Percentiles rank a stretch among this genome's conserved stretches.
These are phyloP conservation scores for Sigmodon hispidus DNA, from an alignment of 2,113 vertebrate genomes.

Conservation along the genomic window DNA sequence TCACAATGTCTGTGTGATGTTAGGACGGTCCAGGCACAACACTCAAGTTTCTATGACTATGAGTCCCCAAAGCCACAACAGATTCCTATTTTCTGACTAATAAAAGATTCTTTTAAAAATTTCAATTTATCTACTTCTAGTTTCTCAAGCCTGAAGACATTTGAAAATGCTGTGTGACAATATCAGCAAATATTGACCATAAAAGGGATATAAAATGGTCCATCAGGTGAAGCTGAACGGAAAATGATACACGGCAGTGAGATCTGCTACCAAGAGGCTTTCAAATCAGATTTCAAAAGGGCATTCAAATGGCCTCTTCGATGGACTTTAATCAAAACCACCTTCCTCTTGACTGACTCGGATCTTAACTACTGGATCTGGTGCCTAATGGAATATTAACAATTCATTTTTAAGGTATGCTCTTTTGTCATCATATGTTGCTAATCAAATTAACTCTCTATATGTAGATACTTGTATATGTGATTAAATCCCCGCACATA, in stretches of 20 bases:
- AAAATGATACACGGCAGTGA: constrained; percentile 8
- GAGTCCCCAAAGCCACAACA: constrained; percentile 30
- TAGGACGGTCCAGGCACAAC: neutral
- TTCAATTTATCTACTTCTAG: constrained; percentile 34
- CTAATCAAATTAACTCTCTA: constrained; percentile 33
- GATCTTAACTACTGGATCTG: neutral
- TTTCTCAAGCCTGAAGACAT: constrained; percentile 13
- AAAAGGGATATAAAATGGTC: constrained; percentile 12
- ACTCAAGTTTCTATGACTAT: neutral
- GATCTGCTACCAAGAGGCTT: constrained; percentile 32
- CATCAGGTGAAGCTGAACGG: neutral
- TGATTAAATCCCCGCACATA: neutral
- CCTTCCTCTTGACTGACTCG: neutral
- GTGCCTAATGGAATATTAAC: constrained; percentile 29
- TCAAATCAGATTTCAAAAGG: constrained; percentile 42
- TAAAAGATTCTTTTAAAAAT: neutral
- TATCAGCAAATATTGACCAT: neutral
- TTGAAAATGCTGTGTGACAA: constrained; percentile 38
- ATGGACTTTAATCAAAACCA: constrained; percentile 45
- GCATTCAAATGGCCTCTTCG: constrained; percentile 7
- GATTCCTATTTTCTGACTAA: constrained; percentile 16
- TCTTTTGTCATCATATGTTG: neutral
- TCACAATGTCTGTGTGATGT: neutral
- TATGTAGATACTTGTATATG: neutral
- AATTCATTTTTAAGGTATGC: constrained; percentile 30